Evolutionary conservation across 2,888 invertebrate genomes (phyloP), one percentile per base, ranked within the genome.

Genomic region (Ariolimax columbianus): DNA sequence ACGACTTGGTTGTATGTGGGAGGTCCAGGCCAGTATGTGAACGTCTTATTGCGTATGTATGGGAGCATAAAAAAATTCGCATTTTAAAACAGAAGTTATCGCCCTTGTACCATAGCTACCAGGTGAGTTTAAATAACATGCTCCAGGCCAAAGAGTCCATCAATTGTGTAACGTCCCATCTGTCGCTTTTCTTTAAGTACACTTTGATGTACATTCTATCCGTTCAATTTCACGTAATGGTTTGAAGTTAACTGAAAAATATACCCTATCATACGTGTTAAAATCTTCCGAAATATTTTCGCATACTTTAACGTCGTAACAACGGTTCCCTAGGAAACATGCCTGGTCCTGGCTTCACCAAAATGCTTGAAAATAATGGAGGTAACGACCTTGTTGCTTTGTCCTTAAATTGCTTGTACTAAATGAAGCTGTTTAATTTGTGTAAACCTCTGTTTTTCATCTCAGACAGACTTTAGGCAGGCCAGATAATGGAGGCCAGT

Each of bases 401-500:
- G n/a, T 63, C 30, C 63, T 63, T n/a, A 63, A 63, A 63, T 63
- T 63, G 63, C 30, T 63, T n/a, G 30, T 30, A 63, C 63, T 63
- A 55, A 55, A 55, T 55, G 14, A 55, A 14, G 55, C 23, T 55
- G 55, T 55, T 4, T n/a, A 3, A 55, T 23, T 55, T 55, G 55
- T 7, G 3, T 7, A 55, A 55, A 3, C 70, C 36, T 4, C 1
- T 47, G 23, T 23, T 70, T 6, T 19, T 6, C 19, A 11, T 19
- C 38, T 70, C 36, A 4, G 6, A 66, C 9, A 7, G 4, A 30
- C 6, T 30, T 1, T 33, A 33, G 66, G 6, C 33, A 17, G 4
- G 66, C 7, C 17, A 30, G 66, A 66, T 66, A 66, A 66, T 66
- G 66, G 33, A 4, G 17, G 19, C 30, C 7, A 11, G 70, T 38